Evolutionary conservation across 1,140 invertebrate genomes (phyloP).

Genomic region (Lucilia cuprina): DNA sequence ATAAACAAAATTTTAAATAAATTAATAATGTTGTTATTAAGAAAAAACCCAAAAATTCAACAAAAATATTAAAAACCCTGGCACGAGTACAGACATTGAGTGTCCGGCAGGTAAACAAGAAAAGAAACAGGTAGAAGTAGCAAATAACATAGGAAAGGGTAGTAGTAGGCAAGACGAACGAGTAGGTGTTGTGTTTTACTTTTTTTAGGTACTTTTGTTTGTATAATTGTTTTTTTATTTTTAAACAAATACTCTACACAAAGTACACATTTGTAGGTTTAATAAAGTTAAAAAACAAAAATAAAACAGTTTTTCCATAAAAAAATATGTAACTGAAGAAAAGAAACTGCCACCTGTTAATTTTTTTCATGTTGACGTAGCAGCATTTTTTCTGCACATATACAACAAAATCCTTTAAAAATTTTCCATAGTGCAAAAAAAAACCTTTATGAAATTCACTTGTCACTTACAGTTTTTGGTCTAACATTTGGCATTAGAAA

Average conservation of each 20-base stretch:
- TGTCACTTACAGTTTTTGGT: conserved; percentile 69
- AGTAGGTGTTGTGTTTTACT: neutral
- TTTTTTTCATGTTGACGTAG: neutral
- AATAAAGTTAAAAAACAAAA: neutral
- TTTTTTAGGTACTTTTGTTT: neutral
- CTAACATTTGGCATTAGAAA: conserved; percentile 77
- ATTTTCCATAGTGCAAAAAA: neutral
- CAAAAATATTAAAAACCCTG: no score
- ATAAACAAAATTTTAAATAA: no score
- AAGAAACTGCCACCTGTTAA: conserved; percentile 21
- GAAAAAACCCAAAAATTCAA: no score
- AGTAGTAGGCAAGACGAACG: neutral
- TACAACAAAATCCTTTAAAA: no score
- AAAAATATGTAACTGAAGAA: neutral
- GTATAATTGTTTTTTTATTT: neutral
- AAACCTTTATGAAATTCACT: neutral
- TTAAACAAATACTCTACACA: neutral
- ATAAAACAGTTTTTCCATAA: neutral
- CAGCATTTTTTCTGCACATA: no score
- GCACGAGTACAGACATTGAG: no score
- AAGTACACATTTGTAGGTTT: no score
- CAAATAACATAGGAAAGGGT: neutral
- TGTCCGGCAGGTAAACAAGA: conserved; percentile 33
- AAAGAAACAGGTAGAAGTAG: neutral
- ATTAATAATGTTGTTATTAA: no score